These are phyloP conservation scores for Parapsyche elsis DNA, from an alignment of 1,140 invertebrate genomes.

Conservation along the genomic window DNA sequence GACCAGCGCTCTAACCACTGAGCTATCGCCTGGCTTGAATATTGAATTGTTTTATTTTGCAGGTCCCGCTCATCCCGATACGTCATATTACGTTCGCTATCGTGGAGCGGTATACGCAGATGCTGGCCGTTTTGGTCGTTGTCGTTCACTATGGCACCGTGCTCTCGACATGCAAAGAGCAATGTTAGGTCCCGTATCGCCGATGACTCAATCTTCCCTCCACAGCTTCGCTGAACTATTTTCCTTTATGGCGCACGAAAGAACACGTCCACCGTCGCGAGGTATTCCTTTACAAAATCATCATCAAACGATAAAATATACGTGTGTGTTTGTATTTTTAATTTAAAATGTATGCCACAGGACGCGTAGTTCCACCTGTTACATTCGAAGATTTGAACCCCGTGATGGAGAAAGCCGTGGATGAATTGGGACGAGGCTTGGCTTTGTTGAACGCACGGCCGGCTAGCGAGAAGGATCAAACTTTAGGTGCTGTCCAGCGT, in stretches of 20 bases:
- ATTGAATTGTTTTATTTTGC: constrained; percentile 22
- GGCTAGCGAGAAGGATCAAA: constrained; percentile 73
- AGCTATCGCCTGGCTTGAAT: too few species aligned
- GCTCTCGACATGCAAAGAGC: constrained; percentile 96
- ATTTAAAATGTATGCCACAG: constrained; percentile 58
- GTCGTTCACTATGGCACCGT: constrained; percentile 95
- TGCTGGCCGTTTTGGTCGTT: constrained; percentile 90
- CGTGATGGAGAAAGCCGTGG: constrained; percentile 84
- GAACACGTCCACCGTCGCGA: constrained; percentile 73
- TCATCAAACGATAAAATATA: not conserved
- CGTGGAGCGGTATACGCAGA: constrained; percentile 95
- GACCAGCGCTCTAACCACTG: too few species aligned
- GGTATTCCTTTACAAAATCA: constrained; percentile 60
- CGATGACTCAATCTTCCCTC: constrained; percentile 93
- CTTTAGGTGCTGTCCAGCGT: constrained; percentile 81
- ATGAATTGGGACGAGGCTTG: constrained; percentile 73
- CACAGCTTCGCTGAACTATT: constrained; percentile 96
- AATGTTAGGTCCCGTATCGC: constrained; percentile 91
- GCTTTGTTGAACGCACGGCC: constrained; percentile 67
- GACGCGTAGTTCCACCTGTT: constrained; percentile 80
- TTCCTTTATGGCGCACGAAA: constrained; percentile 90
- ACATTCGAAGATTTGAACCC: constrained; percentile 83
- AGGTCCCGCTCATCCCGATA: constrained; percentile 92
- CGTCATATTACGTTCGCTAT: constrained; percentile 94
- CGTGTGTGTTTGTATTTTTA: not conserved